A percentile compares a stretch with the other conserved stretches of the same genome.
Conservation (phyloP, 2,797 vertebrate genomes). For the Siniperca scherzeri region DNA sequence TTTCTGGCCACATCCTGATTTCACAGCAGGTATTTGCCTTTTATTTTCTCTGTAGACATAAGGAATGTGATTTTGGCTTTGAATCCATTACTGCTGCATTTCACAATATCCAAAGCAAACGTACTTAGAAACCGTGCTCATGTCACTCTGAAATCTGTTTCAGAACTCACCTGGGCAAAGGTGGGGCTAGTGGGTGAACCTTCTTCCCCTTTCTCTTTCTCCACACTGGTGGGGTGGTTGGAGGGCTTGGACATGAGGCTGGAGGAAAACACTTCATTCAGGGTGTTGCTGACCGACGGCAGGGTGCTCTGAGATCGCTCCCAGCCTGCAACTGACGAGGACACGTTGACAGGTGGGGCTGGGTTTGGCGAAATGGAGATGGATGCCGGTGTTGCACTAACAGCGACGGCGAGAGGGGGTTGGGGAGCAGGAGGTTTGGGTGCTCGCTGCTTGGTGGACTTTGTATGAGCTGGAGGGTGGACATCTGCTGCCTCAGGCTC, state of each 20-base stretch:
- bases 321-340: conserved; percentile 79
- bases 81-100: background rate
- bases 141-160: background rate
- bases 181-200: conserved; percentile 76
- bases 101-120: background rate
- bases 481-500: conserved; percentile 72
- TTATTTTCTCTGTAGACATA: background rate
- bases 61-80: background rate
- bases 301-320: conserved; percentile 88
- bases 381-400: conserved; percentile 57
- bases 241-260: conserved; percentile 80
- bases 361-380: conserved; percentile 75
- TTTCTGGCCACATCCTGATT: background rate
- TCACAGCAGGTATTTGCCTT: background rate
- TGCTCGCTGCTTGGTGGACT: conserved; percentile 78
- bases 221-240: conserved; percentile 35
- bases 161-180: conserved; percentile 87
- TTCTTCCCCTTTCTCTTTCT: conserved; percentile 51
- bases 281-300: conserved; percentile 77
- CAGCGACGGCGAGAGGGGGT: conserved; percentile 59
- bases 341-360: conserved; percentile 50
- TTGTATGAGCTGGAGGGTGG: conserved; percentile 62
- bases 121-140: background rate
- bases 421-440: conserved; percentile 86
- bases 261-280: conserved; percentile 86